Percentiles rank a stretch among this genome's conserved stretches.
These are phyloP conservation scores for Anoplius nigerrimus DNA, from an alignment of 2,888 invertebrate species.

Conservation along the genomic window DNA sequence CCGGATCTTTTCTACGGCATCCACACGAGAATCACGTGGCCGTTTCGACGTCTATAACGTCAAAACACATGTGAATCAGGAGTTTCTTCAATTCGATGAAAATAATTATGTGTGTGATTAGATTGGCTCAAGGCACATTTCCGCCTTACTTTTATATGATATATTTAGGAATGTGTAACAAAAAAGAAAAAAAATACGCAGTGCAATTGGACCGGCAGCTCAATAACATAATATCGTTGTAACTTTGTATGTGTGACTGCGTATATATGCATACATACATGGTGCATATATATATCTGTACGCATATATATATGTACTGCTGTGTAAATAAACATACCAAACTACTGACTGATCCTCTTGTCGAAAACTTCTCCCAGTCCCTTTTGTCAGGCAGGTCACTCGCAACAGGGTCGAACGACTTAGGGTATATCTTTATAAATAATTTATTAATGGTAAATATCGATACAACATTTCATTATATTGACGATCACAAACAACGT, in stretches of 20 bases:
- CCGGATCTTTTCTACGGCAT: too few species aligned
- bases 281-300: too few species aligned
- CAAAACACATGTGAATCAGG: too few species aligned
- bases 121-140: too few species aligned
- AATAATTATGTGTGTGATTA: too few species aligned
- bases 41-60: too few species aligned
- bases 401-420: neutral
- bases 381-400: too few species aligned
- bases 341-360: conserved; percentile 28
- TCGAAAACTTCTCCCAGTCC: conserved; percentile 4
- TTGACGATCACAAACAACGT: conserved; percentile 53
- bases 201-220: conserved; percentile 40
- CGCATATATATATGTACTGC: neutral
- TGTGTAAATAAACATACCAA: conserved; percentile 59
- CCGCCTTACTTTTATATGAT: neutral
- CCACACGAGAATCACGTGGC: too few species aligned
- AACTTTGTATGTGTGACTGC: conserved; percentile 53
- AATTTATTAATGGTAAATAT: conserved; percentile 60
- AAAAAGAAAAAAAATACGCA: conserved; percentile 12
- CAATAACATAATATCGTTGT: conserved; percentile 43
- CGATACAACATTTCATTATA: conserved; percentile 47
- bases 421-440: conserved; percentile 53
- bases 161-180: neutral
- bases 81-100: too few species aligned
- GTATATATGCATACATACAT: conserved; percentile 27